Base-by-base conservation (phyloP, 2,113 vertebrate genomes). In the Mesocricetus auratus region DNA sequence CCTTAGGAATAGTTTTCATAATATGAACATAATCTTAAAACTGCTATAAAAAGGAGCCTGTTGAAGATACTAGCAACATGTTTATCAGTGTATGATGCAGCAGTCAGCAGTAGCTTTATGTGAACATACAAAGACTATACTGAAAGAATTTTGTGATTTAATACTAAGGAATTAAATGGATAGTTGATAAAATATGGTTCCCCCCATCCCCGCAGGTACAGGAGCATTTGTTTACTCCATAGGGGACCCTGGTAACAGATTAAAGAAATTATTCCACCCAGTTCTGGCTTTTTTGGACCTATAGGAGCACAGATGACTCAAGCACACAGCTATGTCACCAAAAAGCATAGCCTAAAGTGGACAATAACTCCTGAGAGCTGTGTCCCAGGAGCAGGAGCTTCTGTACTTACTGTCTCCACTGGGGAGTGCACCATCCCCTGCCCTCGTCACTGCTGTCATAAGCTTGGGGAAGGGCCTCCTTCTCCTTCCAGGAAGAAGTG, bases 1-100 rank as follows among this genome's bases (percentile, higher is more conserved):
- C 60, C 68, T 90, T 53, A 95, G n/a, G 85, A 91, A 94, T 62
- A 71, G 75, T 89, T 88, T 88, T 92, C 19, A 53, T 92, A 93
- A 87, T 89, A 47, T 45, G 93, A 94, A 73, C 39, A 77, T 53
- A 77, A 33, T 92, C 71, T 86, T 95, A 92, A 96, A 82, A 64
- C 56, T 90, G n/a, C 47, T 92, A 47, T 1, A 2, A 81, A 42
- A 89, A 88, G 74, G 45, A 89, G 31, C 74, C 42, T 77, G 1
- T 90, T 77, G n/a, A 87, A 66, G 45, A 0, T 73, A 68, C 68
- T 13, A 86, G 31, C 45, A 90, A 47, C 29, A 58, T 92, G 64
- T 89, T 89, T 95, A 86, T 90, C 75, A 86, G 3, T 66, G 9
- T 73, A 10, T 29, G n/a, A 69, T 69, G 3, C 22, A 69, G 29